Base-by-base conservation (phyloP, 1,140 invertebrate genomes). In the Melitaea cinxia region DNA sequence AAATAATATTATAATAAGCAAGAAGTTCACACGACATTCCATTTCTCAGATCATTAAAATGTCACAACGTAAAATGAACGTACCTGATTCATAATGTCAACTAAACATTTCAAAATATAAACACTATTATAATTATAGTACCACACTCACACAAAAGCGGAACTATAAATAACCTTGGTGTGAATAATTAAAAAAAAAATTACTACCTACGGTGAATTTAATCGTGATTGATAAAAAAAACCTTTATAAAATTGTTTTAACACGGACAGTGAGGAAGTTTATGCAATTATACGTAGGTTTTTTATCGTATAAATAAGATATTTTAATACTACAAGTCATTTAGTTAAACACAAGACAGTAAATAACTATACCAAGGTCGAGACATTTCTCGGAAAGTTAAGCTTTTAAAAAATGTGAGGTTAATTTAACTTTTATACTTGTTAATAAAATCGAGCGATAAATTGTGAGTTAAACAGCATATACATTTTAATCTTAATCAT, bases 11-110 rank as follows among this genome's bases (percentile, higher is more conserved):
- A 33, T 28, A n/a, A 21, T 21, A 39, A 14, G 9, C 52, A 39
- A 53, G 50, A 60, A 47, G 19, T 54, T 60, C 57, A 35, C 65
- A 67, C 64, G 54, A 39, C 42, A 58, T 47, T 42, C 50, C 21
- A 37, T 37, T 66, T 66, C 64, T 14, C 64, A 66, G 49, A 49
- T 33, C 28, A 37, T 60, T 66, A 55, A 60, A 66, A 60, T 60
- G 56, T 66, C 64, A 66, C 64, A 66, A 66, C 33, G 24, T 42
- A 17, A 17, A 15, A 66, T 37, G 53, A 39, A 39, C 12, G 42
- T 49, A 30, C 24, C 23, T 50, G 50, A 60, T 10, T 4, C 24
- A 39, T 58, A 65, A 65, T 54, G 62, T 55, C 68, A 53, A 55
- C 39, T 54, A 65, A 57, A 55, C 62, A 70, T 70, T 67, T 54